Base-by-base conservation (phyloP, 1,140 invertebrate genomes). In the Platyura marginata region DNA sequence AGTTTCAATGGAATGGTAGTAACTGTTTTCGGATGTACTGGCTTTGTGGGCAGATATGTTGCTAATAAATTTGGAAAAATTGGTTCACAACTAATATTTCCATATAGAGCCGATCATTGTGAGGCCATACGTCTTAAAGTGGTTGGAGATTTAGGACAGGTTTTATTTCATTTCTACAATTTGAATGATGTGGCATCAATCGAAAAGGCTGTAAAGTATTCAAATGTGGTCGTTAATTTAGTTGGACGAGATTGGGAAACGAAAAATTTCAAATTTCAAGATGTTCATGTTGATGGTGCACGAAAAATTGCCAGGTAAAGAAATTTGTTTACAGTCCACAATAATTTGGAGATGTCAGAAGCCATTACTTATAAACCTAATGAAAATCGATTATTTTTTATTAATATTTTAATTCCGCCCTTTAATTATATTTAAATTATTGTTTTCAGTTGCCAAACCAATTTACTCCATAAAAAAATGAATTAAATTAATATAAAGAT, bases 181-280 rank as follows among this genome's bases (percentile, higher is more conserved):
- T 52, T 98, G 18, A 67, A 70, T 35, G 89, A 98, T 69, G 87
- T 94, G 53, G 79, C 83, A n/a, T 79, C 80, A 0, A 81, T 98
- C 49, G 64, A 74, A 3, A 88, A 82, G 62, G 80, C 79, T 10
- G 72, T 98, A 4, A 83, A 86, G 53, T 87, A 98, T 66, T 98
- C 94, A 0, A 96, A 98, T 69, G 84, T 98, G 45, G 95, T 98
- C 1, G 78, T 99, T 47, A 99, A 99, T 65, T 67, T 96, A 29
- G 76, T 98, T 51, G 93, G 94, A 19, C 68, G 81, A 41, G 80
- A 94, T 48, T 90, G 77, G 67, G 87, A 94, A 62, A 98, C 94
- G 0, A 81, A 72, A 65, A 92, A 92, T 58, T 95, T 81, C 47
- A 74, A 65, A 37, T 90, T 75, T 54, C 63, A 81, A 22, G 83